Percentiles rank a stretch among this genome's conserved stretches.
phyloP scores from a whole-genome alignment of 2,888 invertebrate species.

The Drosophila mayaguana region DNA sequence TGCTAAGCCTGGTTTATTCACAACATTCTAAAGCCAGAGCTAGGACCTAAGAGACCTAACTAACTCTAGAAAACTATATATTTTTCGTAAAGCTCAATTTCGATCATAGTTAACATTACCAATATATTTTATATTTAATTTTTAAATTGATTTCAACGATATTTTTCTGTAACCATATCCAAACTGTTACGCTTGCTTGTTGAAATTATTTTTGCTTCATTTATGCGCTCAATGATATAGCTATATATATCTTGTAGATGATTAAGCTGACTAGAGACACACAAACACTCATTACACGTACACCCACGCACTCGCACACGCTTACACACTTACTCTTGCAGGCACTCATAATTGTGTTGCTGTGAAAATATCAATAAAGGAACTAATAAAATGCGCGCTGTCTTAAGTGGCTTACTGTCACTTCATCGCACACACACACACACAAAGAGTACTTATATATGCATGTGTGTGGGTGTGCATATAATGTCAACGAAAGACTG shows the following conservation, averaged over 20 bases:
- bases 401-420: conserved; percentile 80
- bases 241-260: conserved; percentile 20
- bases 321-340: conserved; percentile 23
- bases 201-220: not conserved
- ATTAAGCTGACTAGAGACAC: conserved; percentile 15
- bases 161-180: not conserved
- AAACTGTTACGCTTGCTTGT: not conserved
- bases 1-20: too few relatives aligned
- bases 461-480: conserved; percentile 30
- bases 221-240: not conserved
- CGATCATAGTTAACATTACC: too few relatives aligned
- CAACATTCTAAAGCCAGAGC: too few relatives aligned
- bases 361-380: conserved; percentile 80
- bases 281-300: conserved; percentile 28
- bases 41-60: too few relatives aligned
- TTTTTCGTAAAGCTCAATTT: not conserved
- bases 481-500: conserved; percentile 62
- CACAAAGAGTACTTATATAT: conserved; percentile 34
- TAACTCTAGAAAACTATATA: not conserved
- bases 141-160: not conserved
- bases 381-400: conserved; percentile 79
- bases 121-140: not conserved
- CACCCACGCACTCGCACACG: conserved; percentile 5
- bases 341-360: conserved; percentile 73
- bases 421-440: conserved; percentile 57